Conservation (phyloP, 2,888 invertebrate species). For the Sceliomorpha sp. region DNA sequence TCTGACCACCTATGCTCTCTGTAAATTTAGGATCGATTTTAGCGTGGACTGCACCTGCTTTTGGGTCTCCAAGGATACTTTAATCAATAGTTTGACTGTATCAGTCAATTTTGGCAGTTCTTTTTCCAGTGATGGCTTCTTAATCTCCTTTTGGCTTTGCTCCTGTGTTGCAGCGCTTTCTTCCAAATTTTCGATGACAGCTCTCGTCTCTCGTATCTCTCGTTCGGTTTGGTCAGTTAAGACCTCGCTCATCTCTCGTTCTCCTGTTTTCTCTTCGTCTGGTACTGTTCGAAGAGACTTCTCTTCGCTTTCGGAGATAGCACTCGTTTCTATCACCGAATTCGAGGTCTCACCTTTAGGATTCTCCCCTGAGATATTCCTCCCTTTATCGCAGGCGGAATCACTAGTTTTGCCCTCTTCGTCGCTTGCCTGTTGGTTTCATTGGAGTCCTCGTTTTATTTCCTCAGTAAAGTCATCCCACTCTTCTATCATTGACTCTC, state of each 20-base stretch:
- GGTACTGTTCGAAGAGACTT: too few relatives aligned
- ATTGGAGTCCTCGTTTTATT: neutral
- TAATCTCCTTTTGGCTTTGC: neutral
- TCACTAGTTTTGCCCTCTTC: neutral
- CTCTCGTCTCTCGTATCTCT: neutral
- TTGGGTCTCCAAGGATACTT: neutral
- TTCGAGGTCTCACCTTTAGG: neutral
- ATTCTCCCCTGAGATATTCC: neutral
- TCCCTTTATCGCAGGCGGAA: neutral
- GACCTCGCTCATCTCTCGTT: too few relatives aligned
- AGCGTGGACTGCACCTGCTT: neutral
- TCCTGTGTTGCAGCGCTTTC: neutral
- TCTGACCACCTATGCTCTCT: neutral
- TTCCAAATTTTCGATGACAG: neutral
- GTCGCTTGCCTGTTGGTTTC: neutral
- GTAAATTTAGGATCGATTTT: neutral
- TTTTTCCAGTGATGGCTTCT: neutral
- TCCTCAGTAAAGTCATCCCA: neutral
- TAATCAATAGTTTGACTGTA: neutral
- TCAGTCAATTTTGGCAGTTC: neutral
- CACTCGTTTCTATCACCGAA: too few relatives aligned
- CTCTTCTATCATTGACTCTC: neutral
- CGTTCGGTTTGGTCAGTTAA: too few relatives aligned
- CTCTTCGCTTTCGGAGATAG: too few relatives aligned
- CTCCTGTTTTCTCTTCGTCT: too few relatives aligned